Percentiles rank a stretch among this genome's conserved stretches.
Evolutionary conservation across 2,113 vertebrate genomes (phyloP).

Genomic region (Jaculus jaculus): DNA sequence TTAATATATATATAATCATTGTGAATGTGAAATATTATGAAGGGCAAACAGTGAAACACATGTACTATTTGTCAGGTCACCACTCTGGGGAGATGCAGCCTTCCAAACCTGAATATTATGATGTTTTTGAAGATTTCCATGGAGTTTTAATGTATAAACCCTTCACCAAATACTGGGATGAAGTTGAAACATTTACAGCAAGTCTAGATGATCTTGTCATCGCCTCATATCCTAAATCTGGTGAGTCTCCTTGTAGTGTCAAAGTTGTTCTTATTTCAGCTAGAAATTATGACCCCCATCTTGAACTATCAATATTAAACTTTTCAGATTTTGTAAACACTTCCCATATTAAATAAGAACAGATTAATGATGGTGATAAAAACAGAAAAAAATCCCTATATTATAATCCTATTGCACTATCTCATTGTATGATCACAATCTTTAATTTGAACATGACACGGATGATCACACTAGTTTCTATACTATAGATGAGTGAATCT

Average conservation of each 20-base stretch:
- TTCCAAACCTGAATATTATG: not conserved
- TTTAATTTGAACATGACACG: not conserved
- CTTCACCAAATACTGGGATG: slow-evolving; percentile 69
- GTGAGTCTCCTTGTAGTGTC: slow-evolving; percentile 49
- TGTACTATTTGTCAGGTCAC: not conserved
- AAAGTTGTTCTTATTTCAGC: not conserved
- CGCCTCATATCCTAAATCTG: slow-evolving; percentile 80
- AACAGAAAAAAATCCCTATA: not conserved
- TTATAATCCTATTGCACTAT: not conserved
- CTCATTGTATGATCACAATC: not conserved
- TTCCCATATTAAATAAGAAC: not conserved
- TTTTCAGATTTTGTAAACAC: not conserved
- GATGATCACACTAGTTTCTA: no score
- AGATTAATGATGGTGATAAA: not conserved
- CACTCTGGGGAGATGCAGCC: slow-evolving; percentile 31
- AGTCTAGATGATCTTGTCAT: slow-evolving; percentile 78
- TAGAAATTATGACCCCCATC: not conserved
- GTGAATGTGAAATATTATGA: slow-evolving; percentile 12
- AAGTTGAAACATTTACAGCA: slow-evolving; percentile 80
- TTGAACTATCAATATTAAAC: not conserved
- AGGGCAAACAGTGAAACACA: not conserved
- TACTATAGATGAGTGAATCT: no score
- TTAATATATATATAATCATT: not conserved
- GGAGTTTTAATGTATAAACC: slow-evolving; percentile 71
- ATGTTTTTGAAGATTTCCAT: slow-evolving; percentile 55